These are phyloP conservation scores for Cherax destructor DNA, from an alignment of 1,140 invertebrate genomes.

Conservation along the genomic window DNA sequence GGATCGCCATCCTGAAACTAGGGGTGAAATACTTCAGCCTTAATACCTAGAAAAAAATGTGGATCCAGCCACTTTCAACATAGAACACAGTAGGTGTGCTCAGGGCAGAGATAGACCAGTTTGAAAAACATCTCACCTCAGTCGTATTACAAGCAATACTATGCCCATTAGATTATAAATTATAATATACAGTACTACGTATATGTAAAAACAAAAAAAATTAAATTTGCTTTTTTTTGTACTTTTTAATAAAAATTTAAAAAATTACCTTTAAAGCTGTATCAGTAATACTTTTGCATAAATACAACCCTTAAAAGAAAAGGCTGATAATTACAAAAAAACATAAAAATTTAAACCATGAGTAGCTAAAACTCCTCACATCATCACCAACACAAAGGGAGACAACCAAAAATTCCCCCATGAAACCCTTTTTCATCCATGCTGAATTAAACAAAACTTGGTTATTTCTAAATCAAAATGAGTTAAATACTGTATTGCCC, in stretches of 20 bases:
- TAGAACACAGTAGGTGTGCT: background rate
- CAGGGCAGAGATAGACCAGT: background rate
- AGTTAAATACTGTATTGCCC: too few relatives aligned
- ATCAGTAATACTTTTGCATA: background rate
- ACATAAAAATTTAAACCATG: background rate
- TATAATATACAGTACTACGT: too few relatives aligned
- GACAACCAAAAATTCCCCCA: background rate
- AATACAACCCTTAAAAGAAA: too few relatives aligned
- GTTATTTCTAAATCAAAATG: too few relatives aligned
- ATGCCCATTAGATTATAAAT: too few relatives aligned
- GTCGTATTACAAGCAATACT: background rate
- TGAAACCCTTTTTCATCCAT: background rate
- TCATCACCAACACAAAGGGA: background rate
- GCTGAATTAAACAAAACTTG: background rate
- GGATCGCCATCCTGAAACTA: background rate
- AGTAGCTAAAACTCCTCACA: background rate
- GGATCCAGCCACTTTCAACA: conserved; percentile 1
- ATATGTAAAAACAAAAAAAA: too few relatives aligned
- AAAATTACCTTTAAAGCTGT: background rate
- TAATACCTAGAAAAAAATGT: conserved; percentile 16
- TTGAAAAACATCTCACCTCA: background rate
- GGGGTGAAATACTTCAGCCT: background rate
- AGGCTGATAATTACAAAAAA: too few relatives aligned
- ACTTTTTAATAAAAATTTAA: background rate
- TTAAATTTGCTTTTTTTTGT: too few relatives aligned